Conservation (phyloP, 2,888 invertebrate genomes). For the Leptinotarsa peninsularis region DNA sequence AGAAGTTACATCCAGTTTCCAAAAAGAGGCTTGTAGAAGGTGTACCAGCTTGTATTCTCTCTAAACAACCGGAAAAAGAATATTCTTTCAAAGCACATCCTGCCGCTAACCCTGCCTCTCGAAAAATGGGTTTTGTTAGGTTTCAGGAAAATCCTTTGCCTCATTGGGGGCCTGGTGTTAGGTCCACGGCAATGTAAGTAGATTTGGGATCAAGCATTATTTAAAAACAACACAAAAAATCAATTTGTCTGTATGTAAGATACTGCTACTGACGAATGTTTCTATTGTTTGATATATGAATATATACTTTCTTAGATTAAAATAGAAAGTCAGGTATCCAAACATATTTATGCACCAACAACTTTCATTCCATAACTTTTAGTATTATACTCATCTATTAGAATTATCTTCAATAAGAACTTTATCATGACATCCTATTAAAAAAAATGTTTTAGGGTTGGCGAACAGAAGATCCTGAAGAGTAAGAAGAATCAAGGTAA, state of each 20-base stretch:
- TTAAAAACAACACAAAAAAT: too few species aligned
- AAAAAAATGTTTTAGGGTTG: slow-evolving; percentile 67
- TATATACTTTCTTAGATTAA: too few species aligned
- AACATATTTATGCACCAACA: too few species aligned
- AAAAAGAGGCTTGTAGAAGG: slow-evolving; percentile 70
- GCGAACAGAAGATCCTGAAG: slow-evolving; percentile 73
- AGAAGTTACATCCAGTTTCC: slow-evolving; percentile 75
- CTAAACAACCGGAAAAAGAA: slow-evolving; percentile 66
- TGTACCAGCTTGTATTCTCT: slow-evolving; percentile 71
- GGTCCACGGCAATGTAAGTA: slow-evolving; percentile 80
- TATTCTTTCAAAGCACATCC: slow-evolving; percentile 72
- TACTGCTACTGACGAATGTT: too few species aligned
- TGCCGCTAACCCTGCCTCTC: slow-evolving; percentile 85
- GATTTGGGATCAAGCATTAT: neutral
- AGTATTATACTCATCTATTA: too few species aligned
- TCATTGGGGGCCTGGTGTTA: slow-evolving; percentile 92
- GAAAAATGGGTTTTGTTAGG: slow-evolving; percentile 77
- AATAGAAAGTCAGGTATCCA: too few species aligned
- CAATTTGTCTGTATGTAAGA: too few species aligned
- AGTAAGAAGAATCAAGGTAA: slow-evolving; percentile 78
- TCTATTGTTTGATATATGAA: too few species aligned
- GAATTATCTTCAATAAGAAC: too few species aligned
- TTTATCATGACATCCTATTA: neutral
- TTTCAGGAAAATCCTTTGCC: slow-evolving; percentile 90
- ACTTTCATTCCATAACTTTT: too few species aligned